These are phyloP conservation scores for Ctena decussata DNA, from an alignment of 2,888 invertebrate genomes.

Conservation along the genomic window DNA sequence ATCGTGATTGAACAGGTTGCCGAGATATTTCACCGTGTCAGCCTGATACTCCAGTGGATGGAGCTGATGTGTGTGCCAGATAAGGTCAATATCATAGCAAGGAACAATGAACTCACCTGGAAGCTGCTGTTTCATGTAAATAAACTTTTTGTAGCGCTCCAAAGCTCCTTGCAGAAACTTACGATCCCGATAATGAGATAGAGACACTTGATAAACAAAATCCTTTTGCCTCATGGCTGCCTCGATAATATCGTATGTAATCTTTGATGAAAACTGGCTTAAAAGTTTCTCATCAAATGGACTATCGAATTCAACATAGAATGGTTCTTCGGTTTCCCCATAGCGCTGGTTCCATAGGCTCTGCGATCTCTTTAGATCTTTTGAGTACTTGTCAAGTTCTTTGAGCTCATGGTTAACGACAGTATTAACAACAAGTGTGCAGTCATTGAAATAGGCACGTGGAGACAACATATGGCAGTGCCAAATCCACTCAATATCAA, in stretches of 20 bases:
- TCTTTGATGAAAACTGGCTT: slow-evolving; percentile 30
- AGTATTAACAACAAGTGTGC: slow-evolving; percentile 69
- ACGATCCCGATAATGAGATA: slow-evolving; percentile 87
- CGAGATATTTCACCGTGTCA: slow-evolving; percentile 70
- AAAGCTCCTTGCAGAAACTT: slow-evolving; percentile 86
- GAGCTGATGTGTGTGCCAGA: slow-evolving; percentile 88
- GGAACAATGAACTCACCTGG: slow-evolving; percentile 87
- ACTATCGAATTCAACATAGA: slow-evolving; percentile 53
- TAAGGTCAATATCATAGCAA: slow-evolving; percentile 88
- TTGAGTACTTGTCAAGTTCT: slow-evolving; percentile 69
- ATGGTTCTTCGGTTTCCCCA: slow-evolving; percentile 64
- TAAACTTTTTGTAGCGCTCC: slow-evolving; percentile 86
- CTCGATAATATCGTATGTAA: slow-evolving; percentile 85
- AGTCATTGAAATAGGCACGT: slow-evolving; percentile 78
- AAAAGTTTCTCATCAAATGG: background rate
- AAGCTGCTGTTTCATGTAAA: slow-evolving; percentile 86
- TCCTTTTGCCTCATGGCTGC: slow-evolving; percentile 86
- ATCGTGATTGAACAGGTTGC: slow-evolving; percentile 87
- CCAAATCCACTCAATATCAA: slow-evolving; percentile 88
- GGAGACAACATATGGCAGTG: slow-evolving; percentile 86
- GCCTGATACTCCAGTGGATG: slow-evolving; percentile 78
- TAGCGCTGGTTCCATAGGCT: slow-evolving; percentile 73
- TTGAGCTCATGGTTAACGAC: slow-evolving; percentile 86
- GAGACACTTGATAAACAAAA: slow-evolving; percentile 87
- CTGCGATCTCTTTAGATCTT: slow-evolving; percentile 47